These are phyloP conservation scores for Lethrus apterus DNA, from an alignment of 1,140 invertebrate species.

Conservation along the genomic window DNA sequence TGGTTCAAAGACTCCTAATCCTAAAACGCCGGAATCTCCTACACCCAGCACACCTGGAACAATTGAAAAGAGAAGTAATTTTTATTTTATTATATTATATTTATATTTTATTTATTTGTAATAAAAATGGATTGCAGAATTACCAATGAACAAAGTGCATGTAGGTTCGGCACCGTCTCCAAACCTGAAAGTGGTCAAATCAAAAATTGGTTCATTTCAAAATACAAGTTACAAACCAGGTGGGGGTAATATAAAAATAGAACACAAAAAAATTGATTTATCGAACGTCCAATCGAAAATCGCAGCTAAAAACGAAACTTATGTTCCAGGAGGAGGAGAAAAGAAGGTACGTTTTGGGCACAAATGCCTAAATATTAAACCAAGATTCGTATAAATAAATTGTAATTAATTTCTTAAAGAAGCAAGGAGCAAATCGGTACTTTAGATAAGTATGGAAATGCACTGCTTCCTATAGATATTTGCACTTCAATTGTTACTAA, in stretches of 20 bases:
- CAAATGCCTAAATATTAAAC: conserved; percentile 1
- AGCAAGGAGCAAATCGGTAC: not conserved
- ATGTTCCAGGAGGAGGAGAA: conserved; percentile 79
- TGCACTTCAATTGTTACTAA: not conserved
- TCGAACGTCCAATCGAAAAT: conserved; percentile 73
- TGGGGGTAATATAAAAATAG: conserved; percentile 86
- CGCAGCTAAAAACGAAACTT: conserved; percentile 86
- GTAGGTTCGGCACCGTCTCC: conserved; percentile 84
- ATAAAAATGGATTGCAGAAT: conserved; percentile 47
- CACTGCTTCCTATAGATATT: not conserved
- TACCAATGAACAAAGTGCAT: conserved; percentile 90
- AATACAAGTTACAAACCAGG: conserved; percentile 87
- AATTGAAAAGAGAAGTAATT: conserved; percentile 65
- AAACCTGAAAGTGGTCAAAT: conserved; percentile 82
- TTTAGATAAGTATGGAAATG: not conserved
- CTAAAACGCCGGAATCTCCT: conserved; percentile 56
- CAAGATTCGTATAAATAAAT: too few relatives aligned
- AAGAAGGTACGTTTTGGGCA: conserved; percentile 66
- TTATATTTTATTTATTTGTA: not conserved
- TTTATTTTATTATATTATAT: not conserved
- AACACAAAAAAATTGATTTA: conserved; percentile 78
- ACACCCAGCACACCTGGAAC: conserved; percentile 43
- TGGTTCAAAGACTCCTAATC: conserved; percentile 48
- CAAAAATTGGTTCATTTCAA: conserved; percentile 91
- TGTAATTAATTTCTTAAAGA: not conserved